These are phyloP conservation scores for Pantala flavescens DNA, from an alignment of 1,140 invertebrate genomes.

Conservation along the genomic window DNA sequence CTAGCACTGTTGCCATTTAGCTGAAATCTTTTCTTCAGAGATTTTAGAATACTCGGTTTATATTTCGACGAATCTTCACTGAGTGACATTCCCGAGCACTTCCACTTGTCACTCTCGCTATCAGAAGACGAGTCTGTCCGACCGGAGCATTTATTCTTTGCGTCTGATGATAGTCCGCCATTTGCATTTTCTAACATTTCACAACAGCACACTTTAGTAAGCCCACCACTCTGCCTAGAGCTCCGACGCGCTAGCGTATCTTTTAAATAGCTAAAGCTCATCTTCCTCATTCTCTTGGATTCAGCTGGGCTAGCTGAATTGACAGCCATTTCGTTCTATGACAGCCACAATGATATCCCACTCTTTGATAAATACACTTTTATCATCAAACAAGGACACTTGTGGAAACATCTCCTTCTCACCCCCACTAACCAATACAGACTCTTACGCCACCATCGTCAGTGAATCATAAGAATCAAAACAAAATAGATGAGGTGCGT, in stretches of 20 bases:
- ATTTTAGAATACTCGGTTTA: constrained; percentile 3
- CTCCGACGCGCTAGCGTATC: constrained; percentile 3
- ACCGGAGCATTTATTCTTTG: not conserved
- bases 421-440: not conserved
- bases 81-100: constrained; percentile 6
- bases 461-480: no score
- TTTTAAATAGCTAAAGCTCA: constrained; percentile 14
- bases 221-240: not conserved
- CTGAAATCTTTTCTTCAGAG: constrained; percentile 10
- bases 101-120: not conserved
- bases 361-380: not conserved
- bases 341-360: not conserved
- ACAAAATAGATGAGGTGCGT: no score
- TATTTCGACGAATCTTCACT: constrained; percentile 8
- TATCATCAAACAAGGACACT: constrained; percentile 6
- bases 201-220: constrained; percentile 9
- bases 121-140: not conserved
- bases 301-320: not conserved
- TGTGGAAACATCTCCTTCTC: not conserved
- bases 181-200: constrained; percentile 16
- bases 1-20: not conserved
- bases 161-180: constrained; percentile 2
- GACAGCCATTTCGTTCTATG: not conserved
- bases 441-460: no score
- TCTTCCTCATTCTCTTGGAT: not conserved